Evolutionary conservation across 2,888 invertebrate species (phyloP).

Genomic region (Pristionchus maxplancki): DNA sequence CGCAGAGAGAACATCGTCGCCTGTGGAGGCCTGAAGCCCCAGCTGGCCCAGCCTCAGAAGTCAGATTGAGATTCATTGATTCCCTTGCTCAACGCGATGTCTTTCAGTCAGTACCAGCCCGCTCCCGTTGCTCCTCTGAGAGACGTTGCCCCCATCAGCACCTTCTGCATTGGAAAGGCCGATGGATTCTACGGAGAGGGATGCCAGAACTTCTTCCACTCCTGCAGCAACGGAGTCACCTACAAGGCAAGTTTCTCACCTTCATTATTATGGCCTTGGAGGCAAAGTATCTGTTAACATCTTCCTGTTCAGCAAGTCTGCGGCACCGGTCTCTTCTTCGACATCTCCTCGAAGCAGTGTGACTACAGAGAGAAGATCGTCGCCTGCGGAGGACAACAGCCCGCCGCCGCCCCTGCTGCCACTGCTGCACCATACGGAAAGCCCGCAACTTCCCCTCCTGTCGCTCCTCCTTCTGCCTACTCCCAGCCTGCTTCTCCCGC

Average conservation of each 20-base stretch:
- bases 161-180: conserved; percentile 22
- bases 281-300: not conserved
- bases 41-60: not conserved
- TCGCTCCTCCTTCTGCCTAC: not conserved
- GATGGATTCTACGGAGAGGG: conserved; percentile 49
- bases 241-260: not conserved
- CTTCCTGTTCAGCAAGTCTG: conserved; percentile 1
- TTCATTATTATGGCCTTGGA: not conserved
- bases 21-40: conserved; percentile 6
- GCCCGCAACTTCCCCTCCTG: not conserved
- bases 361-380: conserved; percentile 24
- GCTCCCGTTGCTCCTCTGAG: not conserved
- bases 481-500: not conserved
- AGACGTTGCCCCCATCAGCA: not conserved
- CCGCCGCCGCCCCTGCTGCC: not conserved
- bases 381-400: conserved; percentile 40
- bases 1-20: not conserved
- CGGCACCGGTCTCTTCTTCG: conserved; percentile 40
- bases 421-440: not conserved
- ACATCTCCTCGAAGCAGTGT: not conserved
- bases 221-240: not conserved
- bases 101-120: not conserved
- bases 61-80: not conserved
- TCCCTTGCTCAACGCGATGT: not conserved
- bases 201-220: conserved; percentile 46